phyloP scores from a whole-genome alignment of 2,113 vertebrate species.

The Prionailurus viverrinus region DNA sequence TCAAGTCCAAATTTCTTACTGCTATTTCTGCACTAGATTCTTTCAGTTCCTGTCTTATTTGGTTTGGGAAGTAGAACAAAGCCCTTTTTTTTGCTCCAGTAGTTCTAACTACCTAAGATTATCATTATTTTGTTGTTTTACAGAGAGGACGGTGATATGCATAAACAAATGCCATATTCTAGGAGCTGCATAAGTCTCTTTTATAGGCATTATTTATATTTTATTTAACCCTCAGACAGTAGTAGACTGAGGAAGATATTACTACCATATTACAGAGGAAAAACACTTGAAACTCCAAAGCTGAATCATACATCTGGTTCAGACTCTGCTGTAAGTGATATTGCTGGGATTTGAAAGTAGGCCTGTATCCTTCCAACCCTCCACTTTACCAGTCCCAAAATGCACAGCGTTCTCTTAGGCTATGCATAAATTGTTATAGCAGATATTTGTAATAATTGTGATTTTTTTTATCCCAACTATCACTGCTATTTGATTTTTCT shows the following conservation, averaged over 20 bases:
- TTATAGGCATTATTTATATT: constrained; percentile 44
- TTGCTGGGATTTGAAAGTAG: background rate
- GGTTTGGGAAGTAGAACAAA: constrained; percentile 58
- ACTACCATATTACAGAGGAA: background rate
- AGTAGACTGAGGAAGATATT: background rate
- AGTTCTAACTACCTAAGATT: constrained; percentile 2
- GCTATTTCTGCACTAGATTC: constrained; percentile 39
- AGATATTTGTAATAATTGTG: background rate
- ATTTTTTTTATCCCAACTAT: background rate
- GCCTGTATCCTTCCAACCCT: background rate
- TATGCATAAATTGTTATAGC: background rate
- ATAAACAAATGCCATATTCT: constrained; percentile 25
- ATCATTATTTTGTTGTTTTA: constrained; percentile 39
- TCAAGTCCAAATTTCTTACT: constrained; percentile 26
- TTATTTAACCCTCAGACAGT: constrained; percentile 29
- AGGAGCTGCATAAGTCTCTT: background rate
- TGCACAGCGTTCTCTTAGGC: background rate
- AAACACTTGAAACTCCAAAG: constrained; percentile 5
- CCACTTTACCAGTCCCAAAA: background rate
- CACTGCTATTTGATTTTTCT: background rate
- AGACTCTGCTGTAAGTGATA: constrained; percentile 35
- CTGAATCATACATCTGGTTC: background rate
- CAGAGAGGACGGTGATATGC: background rate
- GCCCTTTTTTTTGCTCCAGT: constrained; percentile 27
- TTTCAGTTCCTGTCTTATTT: constrained; percentile 27